Base-by-base conservation (phyloP, 2,888 invertebrate species). In the Patella pellucida region DNA sequence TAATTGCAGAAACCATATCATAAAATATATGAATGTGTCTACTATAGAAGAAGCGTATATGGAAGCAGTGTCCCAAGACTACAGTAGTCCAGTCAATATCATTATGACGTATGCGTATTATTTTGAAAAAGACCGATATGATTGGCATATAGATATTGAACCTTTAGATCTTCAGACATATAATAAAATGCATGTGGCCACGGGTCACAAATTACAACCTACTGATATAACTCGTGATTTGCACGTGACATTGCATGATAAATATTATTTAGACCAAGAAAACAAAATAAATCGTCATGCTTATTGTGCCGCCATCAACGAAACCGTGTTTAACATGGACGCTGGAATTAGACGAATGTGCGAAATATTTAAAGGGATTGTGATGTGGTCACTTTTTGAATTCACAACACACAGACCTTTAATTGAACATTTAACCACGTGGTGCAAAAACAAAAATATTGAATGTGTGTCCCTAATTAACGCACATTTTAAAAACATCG, bases 101-200 rank as follows among this genome's bases (percentile, higher is more conserved):
- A 62, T 62, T 19, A 62, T 62, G 62, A 62, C 62, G 14, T 62
- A 62, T 23, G 62, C 62, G 19, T 62, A 62, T 19, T 62, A 62
- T 62, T 62, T 62, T 19, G 62, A 62, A 62, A 19, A 62, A 23
- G 62, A 62, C 23, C 19, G 23, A 23, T 62, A 62, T 23, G 62
- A 62, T 23, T 62, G 62, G 62, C 62, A 62, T 23, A 7, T 62
- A 11, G 62, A 62, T 23, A 12, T 62, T 12, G 14, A 23, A 62
- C 11, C 11, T 15, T 12, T 15, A 62, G 19, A 19, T 23, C 23
- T 62, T 23, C 19, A 62, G 2, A 23, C 12, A 11, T 62, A 62
- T 23, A 62, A 62, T 23, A 62, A 62, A 19, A 14, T 12, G 14
- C 62, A 62, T 62, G 11, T 14, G 4, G 23, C 19, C 23, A 19